A percentile compares a stretch with the other conserved stretches of the same genome.
Evolutionary conservation across 2,797 vertebrate genomes (phyloP).

Genomic region (Eulemur mongoz): DNA sequence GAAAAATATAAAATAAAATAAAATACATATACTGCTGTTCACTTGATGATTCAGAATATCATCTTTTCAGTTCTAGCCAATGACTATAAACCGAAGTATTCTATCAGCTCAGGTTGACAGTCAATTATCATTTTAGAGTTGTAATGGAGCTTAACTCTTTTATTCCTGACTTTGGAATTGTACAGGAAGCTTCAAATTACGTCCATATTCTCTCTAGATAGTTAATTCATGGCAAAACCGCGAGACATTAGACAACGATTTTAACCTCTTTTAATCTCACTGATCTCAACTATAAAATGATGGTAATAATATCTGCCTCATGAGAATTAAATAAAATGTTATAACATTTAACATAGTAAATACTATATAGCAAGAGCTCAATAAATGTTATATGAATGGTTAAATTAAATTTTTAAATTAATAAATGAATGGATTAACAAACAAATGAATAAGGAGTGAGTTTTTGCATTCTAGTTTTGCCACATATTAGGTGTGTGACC

Average conservation of each 20-base stretch:
- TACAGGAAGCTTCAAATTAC: background rate
- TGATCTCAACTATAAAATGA: conserved; percentile 25
- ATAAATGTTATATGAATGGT: background rate
- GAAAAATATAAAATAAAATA: conserved; percentile 36
- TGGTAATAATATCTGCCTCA: background rate
- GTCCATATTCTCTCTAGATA: background rate
- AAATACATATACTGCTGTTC: conserved; percentile 4
- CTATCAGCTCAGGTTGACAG: background rate
- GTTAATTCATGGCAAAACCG: background rate
- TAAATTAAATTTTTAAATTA: background rate
- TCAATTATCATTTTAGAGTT: conserved; percentile 11
- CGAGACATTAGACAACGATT: background rate
- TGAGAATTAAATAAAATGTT: conserved; percentile 14
- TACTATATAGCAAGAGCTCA: background rate
- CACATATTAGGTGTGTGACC: background rate
- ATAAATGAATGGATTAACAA: background rate
- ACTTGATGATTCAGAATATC: background rate
- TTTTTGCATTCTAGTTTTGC: background rate
- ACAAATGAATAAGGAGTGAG: background rate
- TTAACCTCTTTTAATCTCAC: background rate
- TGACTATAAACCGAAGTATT: background rate
- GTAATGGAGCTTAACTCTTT: background rate
- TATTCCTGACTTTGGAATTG: background rate
- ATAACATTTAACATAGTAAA: background rate
- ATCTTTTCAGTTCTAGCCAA: background rate